Evolutionary conservation across 2,888 invertebrate genomes (phyloP).

Genomic region (Sylvicola cinctus): DNA sequence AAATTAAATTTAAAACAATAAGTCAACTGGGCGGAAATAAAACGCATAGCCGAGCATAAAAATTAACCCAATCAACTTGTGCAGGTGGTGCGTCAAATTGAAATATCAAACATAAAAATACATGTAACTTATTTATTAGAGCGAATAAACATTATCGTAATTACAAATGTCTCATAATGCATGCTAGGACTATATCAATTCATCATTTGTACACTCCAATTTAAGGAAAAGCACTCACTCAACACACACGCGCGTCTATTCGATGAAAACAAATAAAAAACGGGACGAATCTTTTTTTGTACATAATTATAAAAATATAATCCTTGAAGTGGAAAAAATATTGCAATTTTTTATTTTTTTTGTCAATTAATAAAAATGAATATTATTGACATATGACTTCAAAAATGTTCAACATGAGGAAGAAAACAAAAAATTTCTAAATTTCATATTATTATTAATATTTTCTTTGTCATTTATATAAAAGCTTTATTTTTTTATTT

Average conservation of each 20-base stretch:
- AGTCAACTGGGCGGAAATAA: neutral
- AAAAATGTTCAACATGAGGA: too few relatives aligned
- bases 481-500: too few relatives aligned
- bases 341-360: neutral
- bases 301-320: too few relatives aligned
- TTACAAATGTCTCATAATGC: neutral
- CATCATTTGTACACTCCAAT: too few relatives aligned
- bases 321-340: too few relatives aligned
- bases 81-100: neutral
- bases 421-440: too few relatives aligned
- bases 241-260: neutral
- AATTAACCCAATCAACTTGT: neutral
- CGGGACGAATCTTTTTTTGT: neutral
- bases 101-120: slow-evolving; percentile 5
- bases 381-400: neutral
- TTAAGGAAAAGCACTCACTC: slow-evolving; percentile 2
- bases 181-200: too few relatives aligned
- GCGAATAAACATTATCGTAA: neutral
- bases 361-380: neutral
- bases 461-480: too few relatives aligned
- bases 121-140: neutral
- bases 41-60: neutral
- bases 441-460: too few relatives aligned
- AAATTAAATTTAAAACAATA: neutral
- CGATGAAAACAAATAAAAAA: neutral